These are phyloP conservation scores for Colletes latitarsis DNA, from an alignment of 1,140 invertebrate species.

Conservation along the genomic window DNA sequence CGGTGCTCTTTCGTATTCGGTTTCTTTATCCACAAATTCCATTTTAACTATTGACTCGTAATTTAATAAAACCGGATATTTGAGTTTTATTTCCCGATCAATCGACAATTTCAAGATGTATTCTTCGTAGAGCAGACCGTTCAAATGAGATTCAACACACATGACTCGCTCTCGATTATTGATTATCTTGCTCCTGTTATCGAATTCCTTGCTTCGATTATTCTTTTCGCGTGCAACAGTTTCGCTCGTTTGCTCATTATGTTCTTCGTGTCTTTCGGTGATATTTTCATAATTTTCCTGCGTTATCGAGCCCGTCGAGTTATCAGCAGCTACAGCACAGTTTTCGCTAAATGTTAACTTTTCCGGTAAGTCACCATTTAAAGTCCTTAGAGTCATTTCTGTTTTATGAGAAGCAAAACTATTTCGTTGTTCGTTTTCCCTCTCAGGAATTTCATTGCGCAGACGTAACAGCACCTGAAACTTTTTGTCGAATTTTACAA, in stretches of 20 bases:
- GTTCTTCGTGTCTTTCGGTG: neutral
- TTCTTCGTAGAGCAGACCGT: conserved; percentile 60
- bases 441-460: neutral
- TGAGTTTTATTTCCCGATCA: conserved; percentile 64
- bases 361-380: neutral
- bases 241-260: neutral
- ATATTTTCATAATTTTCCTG: conserved; percentile 4
- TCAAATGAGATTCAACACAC: conserved; percentile 58
- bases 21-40: conserved; percentile 61
- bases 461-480: conserved; percentile 5
- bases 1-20: conserved; percentile 51
- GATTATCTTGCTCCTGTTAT: neutral
- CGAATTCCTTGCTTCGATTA: conserved; percentile 7
- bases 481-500: conserved; percentile 4
- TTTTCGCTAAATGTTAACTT: neutral
- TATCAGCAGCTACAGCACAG: too few relatives aligned
- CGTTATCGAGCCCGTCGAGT: neutral
- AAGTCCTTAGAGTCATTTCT: neutral
- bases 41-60: conserved; percentile 38
- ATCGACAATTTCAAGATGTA: conserved; percentile 58
- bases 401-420: neutral
- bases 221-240: neutral
- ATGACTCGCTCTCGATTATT: conserved; percentile 14
- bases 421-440: neutral
- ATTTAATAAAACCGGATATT: conserved; percentile 49